phyloP scores from a whole-genome alignment of 2,888 invertebrate species.

The Drosophila robusta region DNA sequence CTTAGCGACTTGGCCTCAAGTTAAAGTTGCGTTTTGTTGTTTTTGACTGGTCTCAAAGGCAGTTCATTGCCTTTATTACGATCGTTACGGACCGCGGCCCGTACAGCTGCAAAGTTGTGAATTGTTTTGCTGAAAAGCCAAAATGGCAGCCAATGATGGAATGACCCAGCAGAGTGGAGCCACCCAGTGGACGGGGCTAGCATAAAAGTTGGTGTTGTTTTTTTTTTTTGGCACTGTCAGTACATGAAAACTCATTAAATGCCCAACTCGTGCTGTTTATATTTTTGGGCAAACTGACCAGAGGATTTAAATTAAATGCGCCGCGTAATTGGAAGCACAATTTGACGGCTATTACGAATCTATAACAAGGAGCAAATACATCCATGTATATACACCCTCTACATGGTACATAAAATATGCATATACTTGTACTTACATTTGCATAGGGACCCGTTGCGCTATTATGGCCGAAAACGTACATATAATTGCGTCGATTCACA shows the following conservation, averaged over 20 bases:
- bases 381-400: background rate
- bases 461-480: slow-evolving; percentile 95
- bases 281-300: slow-evolving; percentile 31
- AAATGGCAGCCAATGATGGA: slow-evolving; percentile 65
- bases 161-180: slow-evolving; percentile 33
- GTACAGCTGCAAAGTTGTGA: slow-evolving; percentile 68
- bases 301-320: slow-evolving; percentile 60
- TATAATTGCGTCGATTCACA: slow-evolving; percentile 91
- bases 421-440: slow-evolving; percentile 87
- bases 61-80: slow-evolving; percentile 73
- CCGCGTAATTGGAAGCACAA: slow-evolving; percentile 51
- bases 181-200: background rate
- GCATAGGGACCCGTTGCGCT: slow-evolving; percentile 92
- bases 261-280: slow-evolving; percentile 49
- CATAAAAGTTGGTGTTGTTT: too few species aligned
- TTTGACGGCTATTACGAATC: slow-evolving; percentile 31
- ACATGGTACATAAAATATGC: background rate
- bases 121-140: slow-evolving; percentile 67
- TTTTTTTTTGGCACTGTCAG: slow-evolving; percentile 26
- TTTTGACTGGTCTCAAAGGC: slow-evolving; percentile 30
- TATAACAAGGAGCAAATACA: slow-evolving; percentile 3
- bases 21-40: slow-evolving; percentile 31
- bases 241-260: slow-evolving; percentile 69
- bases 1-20: slow-evolving; percentile 48
- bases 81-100: slow-evolving; percentile 56